Evolutionary conservation across 2,888 invertebrate species (phyloP).

Genomic region (Malachius bipustulatus): DNA sequence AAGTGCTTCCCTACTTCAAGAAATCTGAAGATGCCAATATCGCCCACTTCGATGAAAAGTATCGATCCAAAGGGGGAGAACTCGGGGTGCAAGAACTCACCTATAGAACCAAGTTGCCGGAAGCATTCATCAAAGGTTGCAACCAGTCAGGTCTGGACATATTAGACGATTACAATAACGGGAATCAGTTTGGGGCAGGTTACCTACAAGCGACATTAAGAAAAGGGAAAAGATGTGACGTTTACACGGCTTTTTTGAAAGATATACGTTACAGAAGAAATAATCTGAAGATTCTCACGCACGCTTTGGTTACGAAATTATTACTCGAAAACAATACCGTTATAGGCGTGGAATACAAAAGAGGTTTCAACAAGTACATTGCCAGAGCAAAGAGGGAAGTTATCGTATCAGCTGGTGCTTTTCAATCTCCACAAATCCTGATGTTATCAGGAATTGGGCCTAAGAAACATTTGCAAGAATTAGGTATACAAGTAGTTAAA

Average conservation of each 20-base stretch:
- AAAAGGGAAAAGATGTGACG: conserved; percentile 67
- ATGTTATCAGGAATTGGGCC: conserved; percentile 76
- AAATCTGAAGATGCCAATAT: conserved; percentile 15
- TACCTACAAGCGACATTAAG: conserved; percentile 84
- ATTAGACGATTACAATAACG: conserved; percentile 73
- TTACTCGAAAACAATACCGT: conserved; percentile 50
- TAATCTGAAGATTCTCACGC: conserved; percentile 72
- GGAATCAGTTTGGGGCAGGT: conserved; percentile 73
- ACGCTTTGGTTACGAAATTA: conserved; percentile 62
- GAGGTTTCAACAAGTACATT: conserved; percentile 44
- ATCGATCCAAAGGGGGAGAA: too few relatives aligned
- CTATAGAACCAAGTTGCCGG: too few relatives aligned
- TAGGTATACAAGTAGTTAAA: conserved; percentile 44
- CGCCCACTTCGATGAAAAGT: too few relatives aligned
- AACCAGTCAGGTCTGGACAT: conserved; percentile 43
- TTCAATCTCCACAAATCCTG: conserved; percentile 82
- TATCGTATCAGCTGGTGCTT: conserved; percentile 77
- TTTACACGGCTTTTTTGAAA: conserved; percentile 73
- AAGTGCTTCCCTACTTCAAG: conserved; percentile 11
- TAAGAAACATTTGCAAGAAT: conserved; percentile 41
- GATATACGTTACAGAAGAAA: conserved; percentile 65
- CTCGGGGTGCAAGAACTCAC: too few relatives aligned
- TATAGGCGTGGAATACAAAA: conserved; percentile 61
- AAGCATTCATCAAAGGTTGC: too few relatives aligned
- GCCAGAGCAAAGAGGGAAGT: conserved; percentile 67